Evolutionary conservation across 2,113 vertebrate genomes (phyloP), one percentile per base, ranked within the genome.

Genomic region (Paraplagusia blochii): DNA sequence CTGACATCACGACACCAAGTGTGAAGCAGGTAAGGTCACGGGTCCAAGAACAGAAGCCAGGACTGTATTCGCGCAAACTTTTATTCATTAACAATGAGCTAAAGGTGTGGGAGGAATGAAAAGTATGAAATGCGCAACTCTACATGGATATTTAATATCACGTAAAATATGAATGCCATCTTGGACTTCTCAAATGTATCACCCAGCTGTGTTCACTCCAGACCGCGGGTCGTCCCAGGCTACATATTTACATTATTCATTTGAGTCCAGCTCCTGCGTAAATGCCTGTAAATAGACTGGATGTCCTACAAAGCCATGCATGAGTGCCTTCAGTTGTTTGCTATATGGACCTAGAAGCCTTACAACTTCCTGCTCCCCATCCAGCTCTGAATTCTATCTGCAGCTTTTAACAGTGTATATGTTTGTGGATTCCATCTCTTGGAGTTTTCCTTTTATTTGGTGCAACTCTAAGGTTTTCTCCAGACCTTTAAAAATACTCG

Each of bases 391-490:
- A 29, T 29, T 29, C 22, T 29, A 6, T 29, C 22, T 2, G 22
- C 22, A 29, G 22, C 22, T 29, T 29, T 29, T 29, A n/a, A 29
- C 22, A 6, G 22, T 29, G 22, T 29, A 29, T 29, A 3, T 51
- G 54, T 59, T 56, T 50, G 53, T 56, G 78, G 64, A 29, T 29
- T 29, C 22, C 22, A 29, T 29, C 22, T 29, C 22, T 29, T n/a
- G n/a, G 22, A 29, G 6, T 29, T 29, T 29, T 29, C 6, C 6
- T 29, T 29, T 29, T 29, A 4, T 29, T 29, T 29, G n/a, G n/a
- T 29, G 6, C 22, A 29, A 29, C 22, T 4, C 6, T 4, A 29
- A 29, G 22, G 22, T 29, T 29, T 29, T 29, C 22, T 6, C 22
- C 6, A 29, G 22, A 29, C 22, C 22, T 29, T 29, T 29, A 29